Evolutionary conservation across 2,113 vertebrate species (phyloP), one percentile per base, ranked within the genome.

Genomic region (Pipa parva): DNA sequence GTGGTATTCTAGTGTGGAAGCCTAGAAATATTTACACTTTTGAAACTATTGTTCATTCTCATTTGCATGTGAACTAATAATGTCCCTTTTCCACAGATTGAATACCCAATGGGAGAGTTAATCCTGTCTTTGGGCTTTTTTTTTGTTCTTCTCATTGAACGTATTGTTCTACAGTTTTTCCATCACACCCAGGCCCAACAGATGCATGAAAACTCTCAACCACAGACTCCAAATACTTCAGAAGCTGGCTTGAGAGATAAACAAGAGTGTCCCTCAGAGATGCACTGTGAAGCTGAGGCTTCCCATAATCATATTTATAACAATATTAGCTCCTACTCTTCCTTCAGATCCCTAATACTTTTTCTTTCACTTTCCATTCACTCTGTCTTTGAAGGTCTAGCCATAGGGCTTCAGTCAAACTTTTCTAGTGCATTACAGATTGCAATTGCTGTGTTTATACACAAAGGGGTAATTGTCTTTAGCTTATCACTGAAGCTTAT

Each of bases 401-500:
- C 93, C 10, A 93, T 94, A 50, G 92, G 93, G 2, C 84, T 95
- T 36, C 93, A 96, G 79, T 80, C 63, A 6, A 88, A 87, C 0
- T 76, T 92, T 8, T 83, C 86, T 0, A 85, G 87, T 37, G 89
- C 92, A 0, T 25, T 95, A 6, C 84, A 93, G 74, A 92, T 95
- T 73, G 92, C 89, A 63, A 81, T 91, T 1, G 93, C 93, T 0
- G 91, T 96, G 33, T 78, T 94, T 21, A 85, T 93, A 68, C 93
- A 96, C 75, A 96, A 95, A 74, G 91, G 84, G 77, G 90, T 96
- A 37, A 84, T 96, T 0, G 91, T 90, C 48, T 95, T 96, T 81
- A 92, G 93, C 22, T 79, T 94, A 56, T 90, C 91, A 0, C 78
- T 95, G 73, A 89, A 91, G 75, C 77, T 96, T 75, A 78, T 91